Base-by-base conservation (phyloP, 1,140 invertebrate genomes). In the Hestina assimilis region DNA sequence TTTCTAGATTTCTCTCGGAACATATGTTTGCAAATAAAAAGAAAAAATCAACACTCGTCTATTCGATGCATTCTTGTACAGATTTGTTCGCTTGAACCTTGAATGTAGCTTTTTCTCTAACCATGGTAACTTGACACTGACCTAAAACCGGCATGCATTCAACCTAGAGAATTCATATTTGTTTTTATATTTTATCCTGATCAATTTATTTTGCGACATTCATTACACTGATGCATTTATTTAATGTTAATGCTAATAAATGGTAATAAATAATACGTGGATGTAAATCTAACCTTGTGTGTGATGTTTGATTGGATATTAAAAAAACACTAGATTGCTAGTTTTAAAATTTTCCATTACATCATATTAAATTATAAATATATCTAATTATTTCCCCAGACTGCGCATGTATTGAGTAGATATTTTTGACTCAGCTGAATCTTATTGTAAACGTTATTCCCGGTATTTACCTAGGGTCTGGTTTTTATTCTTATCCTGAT, bases 81-180 rank as follows among this genome's bases (percentile, higher is more conserved):
- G 31, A 35, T 35, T 35, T 35, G 31, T 35, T 15, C 31, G 31
- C 31, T 5, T 14, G 9, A 35, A 35, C 31, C 31, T 35, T 35
- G 31, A 35, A 14, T 14, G 31, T 35, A 14, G 31, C 31, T 35
- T 9, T n/a, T n/a, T n/a, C 6, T 28, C 31, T 35, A 35, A 35
- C 31, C 31, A 35, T 35, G 31, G 9, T 35, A 14, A 35, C 31
- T 15, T 7, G 31, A 35, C 31, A 35, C 31, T 35, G 31, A 35
- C 31, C 31, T 35, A 35, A 35, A 35, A 35, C 31, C 5, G 5
- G 5, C 31, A 35, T n/a, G 5, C 15, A 15, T 35, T 35, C 14
- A 35, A 35, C 31, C 31, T 35, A 35, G 24, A 28, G 31, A 35
- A 12, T 35, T 35, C 14, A 35, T 35, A 35, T 35, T 35, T 35